Percentiles rank a stretch among this genome's conserved stretches.
phyloP scores from a whole-genome alignment of 2,888 invertebrate genomes.

The Catonia carolina region DNA sequence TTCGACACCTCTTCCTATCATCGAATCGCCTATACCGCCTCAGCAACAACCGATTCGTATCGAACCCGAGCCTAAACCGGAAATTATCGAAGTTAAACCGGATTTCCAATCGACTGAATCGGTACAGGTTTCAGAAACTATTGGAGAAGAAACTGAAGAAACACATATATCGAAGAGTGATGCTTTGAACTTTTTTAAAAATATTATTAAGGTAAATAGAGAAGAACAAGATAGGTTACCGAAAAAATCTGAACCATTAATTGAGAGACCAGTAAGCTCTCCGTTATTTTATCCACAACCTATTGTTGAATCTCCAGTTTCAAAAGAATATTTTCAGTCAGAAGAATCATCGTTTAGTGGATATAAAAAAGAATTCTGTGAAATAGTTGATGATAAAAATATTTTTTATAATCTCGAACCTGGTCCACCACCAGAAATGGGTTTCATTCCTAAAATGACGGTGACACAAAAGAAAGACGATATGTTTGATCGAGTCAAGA shows the following conservation, averaged over 20 bases:
- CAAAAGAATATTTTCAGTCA: not conserved
- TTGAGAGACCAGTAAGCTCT: constrained; percentile 16
- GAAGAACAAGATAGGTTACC: constrained; percentile 31
- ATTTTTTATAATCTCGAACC: constrained; percentile 54
- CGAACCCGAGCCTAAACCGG: not conserved
- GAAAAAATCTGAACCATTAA: constrained; percentile 1
- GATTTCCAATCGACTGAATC: not conserved
- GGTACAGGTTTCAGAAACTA: not conserved
- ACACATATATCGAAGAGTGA: constrained; percentile 55
- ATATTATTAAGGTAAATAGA: constrained; percentile 51
- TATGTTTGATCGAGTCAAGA: constrained; percentile 53
- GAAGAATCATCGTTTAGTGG: not conserved
- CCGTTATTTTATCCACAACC: constrained; percentile 5
- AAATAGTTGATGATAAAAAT: constrained; percentile 8
- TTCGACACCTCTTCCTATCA: constrained; percentile 1
- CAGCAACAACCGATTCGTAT: not conserved
- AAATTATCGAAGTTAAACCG: not conserved
- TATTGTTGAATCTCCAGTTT: not conserved
- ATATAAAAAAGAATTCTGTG: not conserved
- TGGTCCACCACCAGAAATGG: constrained; percentile 64
- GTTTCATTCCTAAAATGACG: constrained; percentile 51
- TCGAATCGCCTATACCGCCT: constrained; percentile 12
- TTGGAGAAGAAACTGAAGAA: constrained; percentile 25
- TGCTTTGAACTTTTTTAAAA: constrained; percentile 60
- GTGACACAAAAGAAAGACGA: constrained; percentile 46